Percentiles rank a stretch among this genome's conserved stretches.
Conservation (phyloP, 2,113 vertebrate species). For the Pteruthius melanotis region DNA sequence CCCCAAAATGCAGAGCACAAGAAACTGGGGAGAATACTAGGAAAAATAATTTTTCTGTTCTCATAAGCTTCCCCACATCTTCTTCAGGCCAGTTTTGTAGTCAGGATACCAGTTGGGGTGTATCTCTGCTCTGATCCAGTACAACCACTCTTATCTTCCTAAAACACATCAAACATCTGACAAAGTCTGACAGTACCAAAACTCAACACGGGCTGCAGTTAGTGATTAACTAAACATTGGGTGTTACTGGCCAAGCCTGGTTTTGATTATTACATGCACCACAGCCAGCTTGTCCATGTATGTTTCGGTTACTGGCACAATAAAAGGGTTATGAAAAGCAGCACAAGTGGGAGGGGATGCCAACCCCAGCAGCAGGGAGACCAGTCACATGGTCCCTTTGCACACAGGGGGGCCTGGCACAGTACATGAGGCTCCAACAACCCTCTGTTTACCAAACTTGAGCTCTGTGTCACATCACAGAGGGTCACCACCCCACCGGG, state of each 20-base stretch:
- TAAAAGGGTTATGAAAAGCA: neutral
- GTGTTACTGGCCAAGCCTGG: neutral
- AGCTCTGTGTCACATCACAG: neutral
- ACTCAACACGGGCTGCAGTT: neutral
- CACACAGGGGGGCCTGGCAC: neutral
- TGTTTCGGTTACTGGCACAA: neutral
- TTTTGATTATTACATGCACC: neutral
- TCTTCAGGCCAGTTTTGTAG: neutral
- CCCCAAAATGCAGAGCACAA: neutral
- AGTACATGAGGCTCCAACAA: neutral
- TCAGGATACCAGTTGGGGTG: neutral
- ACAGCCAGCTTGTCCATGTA: neutral
- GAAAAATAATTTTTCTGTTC: neutral
- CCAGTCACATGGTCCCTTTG: rapidly evolving
- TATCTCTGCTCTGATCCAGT: neutral
- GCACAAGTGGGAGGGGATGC: neutral
- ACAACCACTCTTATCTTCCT: neutral
- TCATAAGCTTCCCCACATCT: neutral
- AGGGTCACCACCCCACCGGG: neutral
- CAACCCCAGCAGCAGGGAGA: neutral
- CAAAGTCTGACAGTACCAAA: neutral
- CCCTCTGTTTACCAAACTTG: neutral
- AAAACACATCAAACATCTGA: neutral
- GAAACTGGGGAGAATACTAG: neutral
- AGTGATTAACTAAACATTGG: neutral